These are phyloP conservation scores for Nomada hirtipes DNA, from an alignment of 2,888 invertebrate genomes.

Conservation along the genomic window DNA sequence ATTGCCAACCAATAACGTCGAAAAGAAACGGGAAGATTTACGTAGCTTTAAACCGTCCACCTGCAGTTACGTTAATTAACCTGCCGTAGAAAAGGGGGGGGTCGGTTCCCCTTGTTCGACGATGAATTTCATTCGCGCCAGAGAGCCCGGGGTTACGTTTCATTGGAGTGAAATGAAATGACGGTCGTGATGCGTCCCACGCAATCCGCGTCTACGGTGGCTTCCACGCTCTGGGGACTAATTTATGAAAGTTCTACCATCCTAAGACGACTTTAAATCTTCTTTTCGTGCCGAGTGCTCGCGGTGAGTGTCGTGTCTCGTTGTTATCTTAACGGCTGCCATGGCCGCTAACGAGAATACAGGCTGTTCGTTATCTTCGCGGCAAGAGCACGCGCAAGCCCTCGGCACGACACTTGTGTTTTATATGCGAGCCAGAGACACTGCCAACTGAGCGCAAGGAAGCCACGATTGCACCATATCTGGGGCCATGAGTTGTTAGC, in stretches of 20 bases:
- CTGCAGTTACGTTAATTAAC: slow-evolving; percentile 18
- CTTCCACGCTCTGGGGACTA: slow-evolving; percentile 54
- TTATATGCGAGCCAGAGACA: slow-evolving; percentile 65
- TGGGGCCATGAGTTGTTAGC: slow-evolving; percentile 38
- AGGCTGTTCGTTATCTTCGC: slow-evolving; percentile 75
- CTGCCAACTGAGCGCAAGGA: slow-evolving; percentile 42
- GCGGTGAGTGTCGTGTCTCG: slow-evolving; percentile 67
- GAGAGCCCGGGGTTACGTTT: slow-evolving; percentile 36
- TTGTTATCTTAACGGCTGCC: slow-evolving; percentile 76
- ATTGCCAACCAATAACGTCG: no score
- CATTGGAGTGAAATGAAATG: slow-evolving; percentile 12
- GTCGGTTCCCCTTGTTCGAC: not conserved
- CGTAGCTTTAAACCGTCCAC: slow-evolving; percentile 2
- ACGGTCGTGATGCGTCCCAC: slow-evolving; percentile 38
- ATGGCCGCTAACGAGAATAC: slow-evolving; percentile 74
- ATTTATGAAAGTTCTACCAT: slow-evolving; percentile 69
- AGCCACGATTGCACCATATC: slow-evolving; percentile 47
- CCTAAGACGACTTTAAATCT: slow-evolving; percentile 66
- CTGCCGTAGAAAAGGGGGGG: not conserved
- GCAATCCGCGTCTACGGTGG: slow-evolving; percentile 41
- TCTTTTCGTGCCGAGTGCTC: slow-evolving; percentile 55
- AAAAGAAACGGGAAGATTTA: no score
- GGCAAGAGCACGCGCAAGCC: slow-evolving; percentile 68
- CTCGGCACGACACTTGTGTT: slow-evolving; percentile 64
- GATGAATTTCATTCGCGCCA: slow-evolving; percentile 31